Evolutionary conservation across 2,113 vertebrate genomes (phyloP), one percentile per base, ranked within the genome.

Genomic region (Numenius arquata): DNA sequence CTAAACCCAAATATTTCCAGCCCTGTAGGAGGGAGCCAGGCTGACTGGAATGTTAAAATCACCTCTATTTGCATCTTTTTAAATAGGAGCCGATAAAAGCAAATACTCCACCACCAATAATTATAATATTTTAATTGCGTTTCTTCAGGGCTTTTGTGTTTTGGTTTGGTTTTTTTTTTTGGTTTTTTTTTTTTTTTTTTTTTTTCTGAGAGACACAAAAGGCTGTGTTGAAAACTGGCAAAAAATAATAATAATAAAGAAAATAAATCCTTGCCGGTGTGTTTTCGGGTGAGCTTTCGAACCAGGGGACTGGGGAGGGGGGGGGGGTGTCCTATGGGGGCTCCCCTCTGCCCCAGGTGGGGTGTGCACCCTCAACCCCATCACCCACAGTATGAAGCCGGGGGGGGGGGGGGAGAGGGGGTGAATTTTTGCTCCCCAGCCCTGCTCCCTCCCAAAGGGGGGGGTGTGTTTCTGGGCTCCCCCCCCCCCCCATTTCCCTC

Each of bases 91-190:
- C 30, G 89, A 95, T 96, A 89, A 98, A 97, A 96, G 94, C 96
- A 97, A 98, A 97, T 93, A 97, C 67, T 94, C 88, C 67, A 58
- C 72, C 22, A 59, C 81, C 97, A 97, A 97, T 97, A 97, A 98
- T 98, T 97, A 96, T 75, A 97, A 97, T 97, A 97, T 97, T 98
- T 97, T 98, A 97, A 98, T 97, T 97, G 83, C 16, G 0, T 97
- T 97, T 97, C 97, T 97, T 96, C 55, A 12, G 95, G 96, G 95
- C 90, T 97, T 95, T 96, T 90, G 70, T 34, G 59, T 40, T 92
- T 71, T n/a, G n/a, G n/a, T n/a, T n/a, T n/a, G n/a, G n/a, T 67
- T 41, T 36, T 29, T 41, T 40, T 43, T 45, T 30, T 90, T 73
- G 67, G 38, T 45, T 34, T 65, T 38, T 92, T 71, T 71, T 32